Evolutionary conservation across 1,140 invertebrate genomes (phyloP), one percentile per base, ranked within the genome.

Genomic region (Aphelenchoides fujianensis): DNA sequence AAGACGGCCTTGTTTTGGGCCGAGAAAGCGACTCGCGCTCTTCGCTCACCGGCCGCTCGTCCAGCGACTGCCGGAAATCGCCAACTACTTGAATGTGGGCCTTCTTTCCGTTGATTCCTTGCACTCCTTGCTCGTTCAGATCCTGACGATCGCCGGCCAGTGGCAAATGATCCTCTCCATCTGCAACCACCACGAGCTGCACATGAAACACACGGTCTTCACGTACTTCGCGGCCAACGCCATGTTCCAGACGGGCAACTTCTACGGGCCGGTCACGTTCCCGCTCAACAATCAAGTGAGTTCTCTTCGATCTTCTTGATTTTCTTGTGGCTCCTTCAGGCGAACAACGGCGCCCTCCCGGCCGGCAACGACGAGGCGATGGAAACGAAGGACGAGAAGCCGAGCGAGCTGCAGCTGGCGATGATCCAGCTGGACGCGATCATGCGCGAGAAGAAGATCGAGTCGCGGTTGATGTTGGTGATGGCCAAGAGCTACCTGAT

Each of bases 161-260:
- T 76, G 75, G 75, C 76, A 79, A 34, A 79, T 53, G 30, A 79
- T 76, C 48, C 57, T 76, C 34, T 80, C 77, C 23, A 36, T 68
- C 19, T 57, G 76, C 52, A 70, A 59, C 30, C 69, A 64, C 23
- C 62, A 76, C 61, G 75, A 76, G 27, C 35, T 76, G 3, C 69
- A 70, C 52, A 34, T 72, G 16, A 76, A 75, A 31, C 75, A 76
- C 57, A 54, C 77, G 32, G 53, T 79, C 5, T 76, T 76, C 55
- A 62, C 64, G 9, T 76, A 69, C 55, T 79, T 79, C n/a, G 57
- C 67, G 61, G 69, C 72, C 12, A 76, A 76, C 41, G 75, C 75
- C 9, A 54, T 76, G 2, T 75, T 74, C 41, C 55, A 79, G 34
- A 31, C 37, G 12, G 74, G 69, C 23, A 32, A 59, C 55, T 59